Evolutionary conservation across 2,113 vertebrate genomes (phyloP).

Genomic region (Rattus norvegicus): DNA sequence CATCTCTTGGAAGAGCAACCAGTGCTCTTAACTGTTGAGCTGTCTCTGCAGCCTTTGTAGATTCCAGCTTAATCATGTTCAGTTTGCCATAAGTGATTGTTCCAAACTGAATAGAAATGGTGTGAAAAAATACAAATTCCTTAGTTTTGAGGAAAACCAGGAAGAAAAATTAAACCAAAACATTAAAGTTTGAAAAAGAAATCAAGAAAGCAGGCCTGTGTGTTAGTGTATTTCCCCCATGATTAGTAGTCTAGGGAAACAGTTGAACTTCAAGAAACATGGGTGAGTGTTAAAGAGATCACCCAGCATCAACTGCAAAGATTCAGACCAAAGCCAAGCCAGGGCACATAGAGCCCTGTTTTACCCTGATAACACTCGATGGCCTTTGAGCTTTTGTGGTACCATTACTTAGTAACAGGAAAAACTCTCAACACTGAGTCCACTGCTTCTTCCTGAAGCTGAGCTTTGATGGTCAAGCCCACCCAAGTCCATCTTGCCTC

Average conservation of each 20-base stretch:
- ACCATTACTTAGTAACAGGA: neutral
- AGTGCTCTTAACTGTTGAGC: neutral
- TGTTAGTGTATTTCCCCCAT: neutral
- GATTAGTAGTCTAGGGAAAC: neutral
- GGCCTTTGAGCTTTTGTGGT: neutral
- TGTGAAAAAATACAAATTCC: neutral
- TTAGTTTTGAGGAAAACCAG: neutral
- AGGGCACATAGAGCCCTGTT: neutral
- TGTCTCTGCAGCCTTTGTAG: neutral
- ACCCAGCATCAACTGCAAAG: neutral
- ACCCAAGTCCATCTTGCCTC: neutral
- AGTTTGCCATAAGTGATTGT: neutral
- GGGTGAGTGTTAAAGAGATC: neutral
- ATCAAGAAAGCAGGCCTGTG: neutral
- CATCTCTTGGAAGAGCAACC: neutral
- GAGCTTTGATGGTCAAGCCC: neutral
- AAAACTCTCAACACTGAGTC: neutral
- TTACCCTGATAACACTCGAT: neutral
- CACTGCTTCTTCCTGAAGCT: neutral
- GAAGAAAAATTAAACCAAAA: slow-evolving; percentile 8
- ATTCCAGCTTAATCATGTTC: neutral
- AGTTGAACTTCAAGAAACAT: neutral
- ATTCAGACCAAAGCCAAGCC: neutral
- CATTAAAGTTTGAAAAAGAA: neutral
- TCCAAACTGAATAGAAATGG: neutral